Percentiles rank a stretch among this genome's conserved stretches.
Evolutionary conservation across 2,888 invertebrate species (phyloP).

Genomic region (Cryptus armator): DNA sequence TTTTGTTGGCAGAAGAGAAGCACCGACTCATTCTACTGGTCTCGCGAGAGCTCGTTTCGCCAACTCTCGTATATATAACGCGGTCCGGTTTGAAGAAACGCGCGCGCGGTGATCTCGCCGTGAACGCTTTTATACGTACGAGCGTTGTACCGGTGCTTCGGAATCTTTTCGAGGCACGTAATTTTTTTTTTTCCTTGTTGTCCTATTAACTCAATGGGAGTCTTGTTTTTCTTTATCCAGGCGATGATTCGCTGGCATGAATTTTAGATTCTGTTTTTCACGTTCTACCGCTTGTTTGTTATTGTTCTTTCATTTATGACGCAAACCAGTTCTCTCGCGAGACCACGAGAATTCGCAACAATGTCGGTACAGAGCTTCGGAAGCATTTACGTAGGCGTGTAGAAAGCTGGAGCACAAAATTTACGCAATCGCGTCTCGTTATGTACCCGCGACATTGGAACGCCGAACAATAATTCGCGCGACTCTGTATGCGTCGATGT

Average conservation of each 20-base stretch:
- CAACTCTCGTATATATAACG: background rate
- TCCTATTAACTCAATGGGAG: background rate
- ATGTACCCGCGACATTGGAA: background rate
- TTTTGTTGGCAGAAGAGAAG: conserved; percentile 11
- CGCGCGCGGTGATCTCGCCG: background rate
- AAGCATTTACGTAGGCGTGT: conserved; percentile 29
- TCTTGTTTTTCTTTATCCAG: background rate
- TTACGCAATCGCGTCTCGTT: conserved; percentile 40
- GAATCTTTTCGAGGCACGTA: background rate
- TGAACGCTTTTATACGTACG: background rate
- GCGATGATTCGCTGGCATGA: background rate
- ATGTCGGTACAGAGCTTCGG: conserved; percentile 25
- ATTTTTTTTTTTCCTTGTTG: conserved; percentile 1
- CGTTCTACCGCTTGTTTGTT: background rate
- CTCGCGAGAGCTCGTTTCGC: conserved; percentile 29
- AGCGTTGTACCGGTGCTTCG: background rate
- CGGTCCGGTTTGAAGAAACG: conserved; percentile 7
- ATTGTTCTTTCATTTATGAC: background rate
- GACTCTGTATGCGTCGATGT: background rate
- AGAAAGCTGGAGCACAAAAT: conserved; percentile 50
- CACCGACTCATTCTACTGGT: background rate
- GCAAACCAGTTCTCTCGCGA: conserved; percentile 17
- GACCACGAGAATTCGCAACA: conserved; percentile 3
- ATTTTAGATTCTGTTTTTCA: background rate
- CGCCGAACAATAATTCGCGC: background rate